Evolutionary conservation across 2,113 vertebrate genomes (phyloP).

Genomic region (Oceanites oceanicus): DNA sequence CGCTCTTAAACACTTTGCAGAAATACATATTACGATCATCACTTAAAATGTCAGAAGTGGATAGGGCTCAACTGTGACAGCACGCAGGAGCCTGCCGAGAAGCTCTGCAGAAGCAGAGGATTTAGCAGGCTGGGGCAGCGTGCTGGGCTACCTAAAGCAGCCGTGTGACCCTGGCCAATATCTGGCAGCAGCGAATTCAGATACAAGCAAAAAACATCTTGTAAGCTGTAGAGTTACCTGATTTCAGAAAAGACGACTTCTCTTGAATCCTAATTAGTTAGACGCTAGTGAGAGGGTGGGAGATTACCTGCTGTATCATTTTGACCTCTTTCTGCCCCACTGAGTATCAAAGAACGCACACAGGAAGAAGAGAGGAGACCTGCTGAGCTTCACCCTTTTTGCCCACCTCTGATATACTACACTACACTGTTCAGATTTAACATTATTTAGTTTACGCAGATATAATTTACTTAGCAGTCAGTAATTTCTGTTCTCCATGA

Average conservation of each 20-base stretch:
- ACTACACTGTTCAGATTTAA: not conserved
- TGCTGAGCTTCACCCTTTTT: not conserved
- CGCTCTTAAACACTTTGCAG: conserved; percentile 63
- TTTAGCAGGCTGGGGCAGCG: not conserved
- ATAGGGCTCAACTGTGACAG: not conserved
- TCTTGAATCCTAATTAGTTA: not conserved
- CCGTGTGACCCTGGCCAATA: not conserved
- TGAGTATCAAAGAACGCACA: not conserved
- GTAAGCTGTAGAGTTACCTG: not conserved
- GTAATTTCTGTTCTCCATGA: not conserved
- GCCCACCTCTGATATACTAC: not conserved
- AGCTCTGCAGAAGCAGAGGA: not conserved
- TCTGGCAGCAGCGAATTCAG: not conserved
- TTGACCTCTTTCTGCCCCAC: not conserved
- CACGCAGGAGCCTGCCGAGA: not conserved
- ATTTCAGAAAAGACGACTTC: not conserved
- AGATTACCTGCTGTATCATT: not conserved
- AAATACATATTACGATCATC: conserved; percentile 66
- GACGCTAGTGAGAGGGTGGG: not conserved
- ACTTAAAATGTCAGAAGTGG: conserved; percentile 57
- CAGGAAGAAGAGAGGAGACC: not conserved
- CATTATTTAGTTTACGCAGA: not conserved
- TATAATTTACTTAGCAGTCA: not conserved
- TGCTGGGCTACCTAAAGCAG: not conserved
- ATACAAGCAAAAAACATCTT: not conserved